These are phyloP conservation scores for Calliopum simillimum DNA, from an alignment of 2,888 invertebrate genomes.

Conservation along the genomic window DNA sequence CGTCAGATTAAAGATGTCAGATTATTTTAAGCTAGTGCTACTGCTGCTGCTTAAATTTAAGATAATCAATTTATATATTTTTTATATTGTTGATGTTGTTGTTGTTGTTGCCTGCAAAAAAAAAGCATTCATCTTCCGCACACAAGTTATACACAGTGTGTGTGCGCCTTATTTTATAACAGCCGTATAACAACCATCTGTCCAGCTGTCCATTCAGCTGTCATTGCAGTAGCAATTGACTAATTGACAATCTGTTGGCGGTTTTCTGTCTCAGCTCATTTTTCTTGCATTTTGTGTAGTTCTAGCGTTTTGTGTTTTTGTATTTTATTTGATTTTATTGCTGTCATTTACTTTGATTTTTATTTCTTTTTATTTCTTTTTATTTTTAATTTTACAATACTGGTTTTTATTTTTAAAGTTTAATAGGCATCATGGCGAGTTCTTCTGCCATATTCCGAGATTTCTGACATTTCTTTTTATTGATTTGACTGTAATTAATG, in stretches of 20 bases:
- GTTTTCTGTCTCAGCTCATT: slow-evolving; percentile 7
- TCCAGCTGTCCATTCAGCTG: background rate
- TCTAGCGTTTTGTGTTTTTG: background rate
- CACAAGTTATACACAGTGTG: too few species aligned
- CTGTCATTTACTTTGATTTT: background rate
- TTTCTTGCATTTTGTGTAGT: background rate
- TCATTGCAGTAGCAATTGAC: slow-evolving; percentile 17
- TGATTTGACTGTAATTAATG: too few species aligned
- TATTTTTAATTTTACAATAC: too few species aligned
- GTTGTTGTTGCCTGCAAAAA: too few species aligned
- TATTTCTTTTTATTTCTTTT: background rate
- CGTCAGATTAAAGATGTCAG: too few species aligned
- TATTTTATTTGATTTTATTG: background rate
- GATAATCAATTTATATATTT: background rate
- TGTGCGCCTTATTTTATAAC: too few species aligned
- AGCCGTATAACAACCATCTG: background rate
- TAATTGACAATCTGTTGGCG: slow-evolving; percentile 29
- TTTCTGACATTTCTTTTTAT: background rate
- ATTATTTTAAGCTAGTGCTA: too few species aligned
- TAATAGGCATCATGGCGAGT: background rate
- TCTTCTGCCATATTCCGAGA: background rate
- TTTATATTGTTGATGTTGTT: too few species aligned
- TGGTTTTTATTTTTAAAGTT: background rate
- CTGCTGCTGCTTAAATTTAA: background rate
- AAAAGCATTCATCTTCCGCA: too few species aligned